Evolutionary conservation across 30 jellyfish, hydroid and myxozoan species (phyloP).

Genomic region (Cassiopea andromeda): DNA sequence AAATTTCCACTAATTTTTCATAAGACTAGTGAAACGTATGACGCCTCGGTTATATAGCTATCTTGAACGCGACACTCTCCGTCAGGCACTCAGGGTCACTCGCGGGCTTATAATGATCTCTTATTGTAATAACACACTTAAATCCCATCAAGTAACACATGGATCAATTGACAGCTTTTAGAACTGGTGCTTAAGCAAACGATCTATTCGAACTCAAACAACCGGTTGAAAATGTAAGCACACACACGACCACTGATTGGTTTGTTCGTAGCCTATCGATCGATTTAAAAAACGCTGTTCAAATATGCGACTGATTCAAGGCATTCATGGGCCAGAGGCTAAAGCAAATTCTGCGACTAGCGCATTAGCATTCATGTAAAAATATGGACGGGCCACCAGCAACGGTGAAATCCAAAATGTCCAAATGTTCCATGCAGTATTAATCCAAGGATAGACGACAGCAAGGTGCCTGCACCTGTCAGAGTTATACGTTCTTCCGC

Average conservation of each 20-base stretch:
- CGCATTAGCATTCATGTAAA: neutral
- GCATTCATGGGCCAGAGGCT: constrained; percentile 46
- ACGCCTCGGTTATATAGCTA: neutral
- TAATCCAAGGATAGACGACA: neutral
- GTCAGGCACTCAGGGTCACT: constrained; percentile 74
- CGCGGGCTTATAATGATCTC: constrained; percentile 72
- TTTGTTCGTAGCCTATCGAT: constrained; percentile 68
- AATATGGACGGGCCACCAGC: constrained; percentile 14
- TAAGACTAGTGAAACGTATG: neutral
- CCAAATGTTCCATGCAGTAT: neutral
- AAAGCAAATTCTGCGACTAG: constrained; percentile 38
- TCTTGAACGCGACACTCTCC: constrained; percentile 52
- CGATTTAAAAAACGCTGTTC: constrained; percentile 79
- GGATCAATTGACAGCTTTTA: constrained; percentile 69
- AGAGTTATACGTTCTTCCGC: neutral
- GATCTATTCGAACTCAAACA: constrained; percentile 65
- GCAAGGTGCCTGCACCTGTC: neutral
- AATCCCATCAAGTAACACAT: constrained; percentile 70
- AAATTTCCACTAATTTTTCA: neutral
- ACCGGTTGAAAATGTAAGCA: constrained; percentile 71
- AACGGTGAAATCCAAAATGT: neutral
- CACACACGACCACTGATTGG: constrained; percentile 64
- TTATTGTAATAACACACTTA: constrained; percentile 77
- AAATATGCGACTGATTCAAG: constrained; percentile 57
- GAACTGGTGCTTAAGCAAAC: constrained; percentile 82